Base-by-base conservation (phyloP, 2,888 invertebrate species). In the Eupeodes luniger region DNA sequence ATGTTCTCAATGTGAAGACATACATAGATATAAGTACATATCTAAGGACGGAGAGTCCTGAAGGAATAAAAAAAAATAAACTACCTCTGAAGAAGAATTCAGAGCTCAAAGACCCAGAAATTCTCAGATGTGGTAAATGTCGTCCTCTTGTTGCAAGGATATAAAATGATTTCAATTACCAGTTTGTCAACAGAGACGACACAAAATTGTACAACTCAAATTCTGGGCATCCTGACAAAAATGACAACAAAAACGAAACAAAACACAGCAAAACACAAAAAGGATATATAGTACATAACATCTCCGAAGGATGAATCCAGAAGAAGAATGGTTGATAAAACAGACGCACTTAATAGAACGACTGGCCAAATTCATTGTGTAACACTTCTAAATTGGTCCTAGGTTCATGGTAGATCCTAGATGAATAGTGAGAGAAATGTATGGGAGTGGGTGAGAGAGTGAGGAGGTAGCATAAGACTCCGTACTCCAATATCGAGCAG, bases 81-180 rank as follows among this genome's bases (percentile, higher is more conserved):
- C 34, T 16, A 14, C n/a, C 55, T 59, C 66, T 40, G 34, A 34
- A 53, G n/a, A 70, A 75, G 59, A 64, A 81, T 76, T 27, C 27
- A 3, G 27, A 27, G 27, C 27, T 27, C 27, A 27, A 27, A 27
- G 27, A 3, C 27, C 27, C 27, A 77, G 36, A 62, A 69, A 62
- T 40, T 49, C 51, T 47, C 11, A 12, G 14, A 47, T 27, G 19
- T 53, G 51, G 40, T 19, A 36, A 57, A 66, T 49, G 66, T 81
- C 70, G 40, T 40, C 40, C 40, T 40, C 72, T 64, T 40, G 76
- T 59, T 81, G 77, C 53, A 27, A 66, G 76, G 59, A 79, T 47
- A 66, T 34, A 74, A 76, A 79, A 83, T 83, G 83, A 87, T 87
- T 87, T 87, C 84, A 87, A 87, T 87, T 87, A 87, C 87, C 80